Percentiles rank a stretch among this genome's conserved stretches.
Evolutionary conservation across 2,797 vertebrate genomes (phyloP).

Genomic region (Pteropus rufus): DNA sequence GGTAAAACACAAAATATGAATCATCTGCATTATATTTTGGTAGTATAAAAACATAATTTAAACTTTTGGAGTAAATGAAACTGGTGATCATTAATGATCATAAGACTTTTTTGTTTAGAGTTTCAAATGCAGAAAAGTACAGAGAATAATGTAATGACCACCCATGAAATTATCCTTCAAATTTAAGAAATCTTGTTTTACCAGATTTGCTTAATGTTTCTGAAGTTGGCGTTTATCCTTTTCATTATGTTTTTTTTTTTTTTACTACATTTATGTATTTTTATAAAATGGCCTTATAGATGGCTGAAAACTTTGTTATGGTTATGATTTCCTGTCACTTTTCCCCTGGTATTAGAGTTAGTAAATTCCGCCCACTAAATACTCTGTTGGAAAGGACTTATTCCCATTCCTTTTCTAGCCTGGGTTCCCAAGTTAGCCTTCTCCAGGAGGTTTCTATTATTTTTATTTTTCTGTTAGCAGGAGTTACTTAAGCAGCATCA

Average conservation of each 20-base stretch:
- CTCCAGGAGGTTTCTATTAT: conserved; percentile 28
- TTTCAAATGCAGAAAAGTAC: background rate
- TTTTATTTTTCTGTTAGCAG: conserved; percentile 37
- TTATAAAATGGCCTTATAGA: background rate
- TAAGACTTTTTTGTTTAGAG: conserved; percentile 19
- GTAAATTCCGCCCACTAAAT: background rate
- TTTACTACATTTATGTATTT: background rate
- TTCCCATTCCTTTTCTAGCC: conserved; percentile 1
- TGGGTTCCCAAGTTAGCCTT: conserved; percentile 5
- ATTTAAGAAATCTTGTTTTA: conserved; percentile 14
- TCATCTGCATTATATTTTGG: conserved; percentile 42
- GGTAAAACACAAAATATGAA: conserved; percentile 3
- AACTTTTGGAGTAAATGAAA: conserved; percentile 3
- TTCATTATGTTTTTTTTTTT: conserved; percentile 16
- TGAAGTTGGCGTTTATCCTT: background rate
- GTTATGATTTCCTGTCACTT: background rate
- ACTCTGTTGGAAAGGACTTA: background rate
- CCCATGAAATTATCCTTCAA: background rate
- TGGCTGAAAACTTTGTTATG: background rate
- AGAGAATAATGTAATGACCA: background rate
- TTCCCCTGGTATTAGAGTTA: background rate
- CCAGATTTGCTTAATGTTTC: conserved; percentile 4
- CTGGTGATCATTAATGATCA: background rate
- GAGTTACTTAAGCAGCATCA: background rate
- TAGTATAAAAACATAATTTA: background rate